phyloP scores from a whole-genome alignment of 2,113 vertebrate species.

The Penelope pileata region DNA sequence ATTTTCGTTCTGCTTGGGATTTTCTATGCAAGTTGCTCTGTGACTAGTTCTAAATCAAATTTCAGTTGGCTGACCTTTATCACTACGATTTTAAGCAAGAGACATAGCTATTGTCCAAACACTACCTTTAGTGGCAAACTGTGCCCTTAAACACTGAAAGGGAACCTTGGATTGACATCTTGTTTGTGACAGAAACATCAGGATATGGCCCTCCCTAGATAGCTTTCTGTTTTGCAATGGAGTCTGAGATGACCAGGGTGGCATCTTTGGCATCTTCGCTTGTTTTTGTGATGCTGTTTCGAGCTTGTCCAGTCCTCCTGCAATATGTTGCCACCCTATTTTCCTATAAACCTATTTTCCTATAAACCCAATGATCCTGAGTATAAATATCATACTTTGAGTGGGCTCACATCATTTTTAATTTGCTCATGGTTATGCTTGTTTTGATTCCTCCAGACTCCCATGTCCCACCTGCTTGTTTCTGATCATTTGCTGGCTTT shows the following conservation, averaged over 20 bases:
- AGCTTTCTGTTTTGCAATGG: neutral
- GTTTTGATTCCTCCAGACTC: neutral
- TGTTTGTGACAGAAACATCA: neutral
- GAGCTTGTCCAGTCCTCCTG: neutral
- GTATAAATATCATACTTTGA: neutral
- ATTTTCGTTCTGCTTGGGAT: neutral
- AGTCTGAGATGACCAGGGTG: neutral
- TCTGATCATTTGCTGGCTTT: neutral
- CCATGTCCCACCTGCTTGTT: neutral
- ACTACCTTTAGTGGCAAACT: neutral
- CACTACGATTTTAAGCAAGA: neutral
- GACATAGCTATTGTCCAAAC: neutral
- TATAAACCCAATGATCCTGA: neutral
- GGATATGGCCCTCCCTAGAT: neutral
- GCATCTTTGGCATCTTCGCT: neutral
- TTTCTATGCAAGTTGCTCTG: neutral
- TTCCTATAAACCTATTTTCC: neutral
- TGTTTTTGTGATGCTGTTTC: neutral
- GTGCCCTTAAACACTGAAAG: neutral
- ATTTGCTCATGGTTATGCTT: neutral
- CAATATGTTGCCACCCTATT: neutral
- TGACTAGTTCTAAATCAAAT: neutral
- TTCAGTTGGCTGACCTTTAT: neutral
- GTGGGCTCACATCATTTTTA: neutral
- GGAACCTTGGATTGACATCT: neutral